Conservation (phyloP, 2,797 vertebrate genomes). For the Selene dorsalis region DNA sequence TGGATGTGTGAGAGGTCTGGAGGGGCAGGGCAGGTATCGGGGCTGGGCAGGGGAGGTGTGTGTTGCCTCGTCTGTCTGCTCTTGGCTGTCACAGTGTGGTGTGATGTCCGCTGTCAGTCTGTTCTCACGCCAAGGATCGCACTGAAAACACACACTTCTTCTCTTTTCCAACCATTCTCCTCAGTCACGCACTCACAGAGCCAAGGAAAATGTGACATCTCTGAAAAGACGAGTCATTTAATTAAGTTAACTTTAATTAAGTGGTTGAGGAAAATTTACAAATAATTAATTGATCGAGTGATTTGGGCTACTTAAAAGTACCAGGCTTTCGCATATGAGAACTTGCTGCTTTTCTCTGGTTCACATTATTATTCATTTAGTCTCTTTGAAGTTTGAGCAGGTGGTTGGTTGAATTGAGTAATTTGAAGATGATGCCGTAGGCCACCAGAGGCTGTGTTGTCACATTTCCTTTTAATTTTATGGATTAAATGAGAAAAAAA, state of each 20-base stretch:
- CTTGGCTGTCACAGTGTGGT: conserved; percentile 78
- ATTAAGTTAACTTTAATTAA: background rate
- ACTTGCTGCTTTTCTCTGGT: background rate
- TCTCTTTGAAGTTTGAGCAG: background rate
- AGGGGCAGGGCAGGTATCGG: conserved; percentile 56
- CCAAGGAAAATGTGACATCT: conserved; percentile 22
- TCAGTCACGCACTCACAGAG: conserved; percentile 58
- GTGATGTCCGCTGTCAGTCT: conserved; percentile 79
- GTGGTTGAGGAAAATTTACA: background rate
- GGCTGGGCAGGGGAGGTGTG: conserved; percentile 51
- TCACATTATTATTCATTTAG: background rate
- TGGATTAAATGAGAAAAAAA: background rate
- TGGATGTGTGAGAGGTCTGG: conserved; percentile 38
- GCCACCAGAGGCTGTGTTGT: background rate
- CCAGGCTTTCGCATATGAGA: background rate
- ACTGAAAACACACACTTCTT: conserved; percentile 67
- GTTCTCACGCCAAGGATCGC: conserved; percentile 82
- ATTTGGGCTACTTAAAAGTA: background rate
- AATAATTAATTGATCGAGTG: background rate
- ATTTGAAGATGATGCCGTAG: background rate
- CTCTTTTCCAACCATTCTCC: conserved; percentile 31
- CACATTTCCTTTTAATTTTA: background rate
- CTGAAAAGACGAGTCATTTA: conserved; percentile 2
- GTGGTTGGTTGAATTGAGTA: background rate
- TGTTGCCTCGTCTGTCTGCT: conserved; percentile 75